Base-by-base conservation (phyloP, 2,888 invertebrate species). In the Ditylenchus weischeri region DNA sequence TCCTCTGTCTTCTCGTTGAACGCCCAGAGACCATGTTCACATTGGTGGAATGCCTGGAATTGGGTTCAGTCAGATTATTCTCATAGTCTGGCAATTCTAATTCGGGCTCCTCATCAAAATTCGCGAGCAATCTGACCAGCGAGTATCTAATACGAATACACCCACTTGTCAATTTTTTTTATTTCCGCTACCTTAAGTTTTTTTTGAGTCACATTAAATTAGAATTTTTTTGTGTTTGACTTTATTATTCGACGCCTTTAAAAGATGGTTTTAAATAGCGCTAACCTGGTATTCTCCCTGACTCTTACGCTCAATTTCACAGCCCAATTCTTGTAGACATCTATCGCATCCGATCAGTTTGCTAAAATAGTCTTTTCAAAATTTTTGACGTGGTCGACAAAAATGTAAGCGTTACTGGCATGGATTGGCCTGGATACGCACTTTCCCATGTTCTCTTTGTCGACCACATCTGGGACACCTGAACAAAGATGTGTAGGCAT, bases 341-440 rank as follows among this genome's bases (percentile, higher is more conserved):
- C 78, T 63, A 57, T 81, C 81, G 64, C 81, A 81, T 10, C 80
- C 81, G 49, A 81, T 70, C 66, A 78, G 70, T 57, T 81, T 82
- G 63, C 79, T 80, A 59, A 61, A 72, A 70, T 36, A 36, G 35
- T 21, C 29, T 47, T 21, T 19, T 13, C 29, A 36, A 29, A 43
- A 35, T 13, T 65, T 29, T 29, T 29, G 2, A 29, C 5, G 29
- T 29, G 29, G 3, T 29, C 29, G 7, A 23, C 43, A 11, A 13
- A 51, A 5, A 19, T 64, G 54, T 54, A 57, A 36, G 57, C 65
- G 65, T 65, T 60, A 79, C 79, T 77, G 75, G 76, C 81, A 81
- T 1, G 81, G 81, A 69, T 76, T 78, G 19, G 77, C 79, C 64
- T 76, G 74, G 1, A 81, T 72, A 61, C 75, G 65, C 10, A 81